Evolutionary conservation across 2,797 vertebrate species (phyloP), one percentile per base, ranked within the genome.

Genomic region (Loris lydekkerianus): DNA sequence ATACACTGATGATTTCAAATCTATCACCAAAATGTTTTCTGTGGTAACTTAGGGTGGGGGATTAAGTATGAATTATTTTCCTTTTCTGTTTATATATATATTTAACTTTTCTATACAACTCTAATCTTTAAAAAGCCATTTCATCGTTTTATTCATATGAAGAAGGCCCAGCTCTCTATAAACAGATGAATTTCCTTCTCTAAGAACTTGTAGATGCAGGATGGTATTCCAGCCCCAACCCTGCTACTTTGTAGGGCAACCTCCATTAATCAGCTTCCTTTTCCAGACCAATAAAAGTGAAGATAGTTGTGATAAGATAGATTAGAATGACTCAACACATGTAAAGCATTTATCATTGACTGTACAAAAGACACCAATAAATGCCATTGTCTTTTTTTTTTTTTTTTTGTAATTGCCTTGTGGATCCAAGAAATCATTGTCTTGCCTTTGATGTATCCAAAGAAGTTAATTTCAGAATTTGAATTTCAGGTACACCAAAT

Each of bases 401-500:
- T 49, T 49, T 49, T 49, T 49, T 49, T 49, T 49, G 13, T 49
- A 49, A 49, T 49, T 49, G 49, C 49, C 13, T 49, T 49, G 14
- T 49, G 49, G 49, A 49, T 14, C 49, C 49, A 49, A 49, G 49
- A 49, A 49, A 21, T 76, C 18, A 80, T 7, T n/a, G 72, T 1
- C 58, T 25, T 75, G 65, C 34, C 89, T 95, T 85, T 46, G 72
- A 46, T 58, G 18, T 43, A 31, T 40, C 40, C 58, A 61, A 88
- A 75, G 29, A 90, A 63, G 49, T 80, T 94, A 25, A 82, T 65
- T 86, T 78, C 43, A 61, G 78, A 86, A 83, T 90, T 91, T 93
- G 49, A 27, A 90, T 91, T 95, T 77, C 60, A 82, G 34, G 61
- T 58, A 53, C 46, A 69, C 46, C 10, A 69, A 72, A 43, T 91